Conservation (phyloP, 2,888 invertebrate species). For the Machimus atricapillus region DNA sequence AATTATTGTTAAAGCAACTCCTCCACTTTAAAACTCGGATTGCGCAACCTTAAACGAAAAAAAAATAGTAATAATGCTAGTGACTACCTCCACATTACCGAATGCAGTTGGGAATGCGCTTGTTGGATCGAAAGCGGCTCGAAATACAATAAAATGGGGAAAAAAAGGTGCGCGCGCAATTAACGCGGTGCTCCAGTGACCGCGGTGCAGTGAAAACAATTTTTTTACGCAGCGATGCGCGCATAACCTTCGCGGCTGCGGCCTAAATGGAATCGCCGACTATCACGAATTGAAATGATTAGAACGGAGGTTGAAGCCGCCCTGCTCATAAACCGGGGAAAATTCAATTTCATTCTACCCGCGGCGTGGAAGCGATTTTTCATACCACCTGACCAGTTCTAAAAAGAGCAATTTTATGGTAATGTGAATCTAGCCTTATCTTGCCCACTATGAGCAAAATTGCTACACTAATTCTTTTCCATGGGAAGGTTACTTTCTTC, state of each 20-base stretch:
- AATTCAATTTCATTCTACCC: background rate
- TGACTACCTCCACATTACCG: background rate
- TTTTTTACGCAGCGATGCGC: background rate
- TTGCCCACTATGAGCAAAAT: background rate
- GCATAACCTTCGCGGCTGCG: constrained; percentile 15
- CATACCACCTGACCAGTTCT: background rate
- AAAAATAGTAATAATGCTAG: background rate
- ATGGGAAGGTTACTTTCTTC: background rate
- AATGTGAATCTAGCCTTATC: background rate
- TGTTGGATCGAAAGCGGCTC: background rate
- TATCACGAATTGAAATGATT: background rate
- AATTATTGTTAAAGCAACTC: background rate
- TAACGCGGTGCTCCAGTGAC: constrained; percentile 10
- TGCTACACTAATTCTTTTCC: background rate
- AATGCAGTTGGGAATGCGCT: background rate
- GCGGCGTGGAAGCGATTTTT: background rate
- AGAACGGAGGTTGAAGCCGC: background rate
- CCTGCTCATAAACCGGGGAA: background rate
- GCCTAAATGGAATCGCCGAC: background rate
- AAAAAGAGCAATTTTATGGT: background rate
- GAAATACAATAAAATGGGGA: background rate
- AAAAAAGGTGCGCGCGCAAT: constrained; percentile 20
- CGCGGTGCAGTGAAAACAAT: constrained; percentile 28
- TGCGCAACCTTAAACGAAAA: background rate
- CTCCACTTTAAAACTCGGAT: background rate